Conservation (phyloP, 2,888 invertebrate genomes). For the Ormyrus nitidulus region DNA sequence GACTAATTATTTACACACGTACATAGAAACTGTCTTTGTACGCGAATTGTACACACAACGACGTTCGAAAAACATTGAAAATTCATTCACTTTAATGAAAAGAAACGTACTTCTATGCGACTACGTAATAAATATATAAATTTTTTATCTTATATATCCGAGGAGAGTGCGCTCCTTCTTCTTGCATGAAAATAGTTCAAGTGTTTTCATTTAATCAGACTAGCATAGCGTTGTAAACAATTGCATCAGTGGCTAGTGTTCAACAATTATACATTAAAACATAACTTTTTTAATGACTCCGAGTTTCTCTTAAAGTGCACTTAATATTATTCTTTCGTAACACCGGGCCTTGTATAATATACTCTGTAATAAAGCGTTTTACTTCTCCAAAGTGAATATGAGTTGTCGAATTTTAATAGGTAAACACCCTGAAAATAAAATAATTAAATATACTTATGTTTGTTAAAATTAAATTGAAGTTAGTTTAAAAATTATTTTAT, state of each 20-base stretch:
- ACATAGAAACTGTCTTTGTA: conserved; percentile 46
- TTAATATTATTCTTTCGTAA: conserved; percentile 44
- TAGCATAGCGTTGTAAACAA: conserved; percentile 66
- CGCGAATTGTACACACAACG: conserved; percentile 29
- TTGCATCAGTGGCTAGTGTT: conserved; percentile 64
- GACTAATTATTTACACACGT: conserved; percentile 44
- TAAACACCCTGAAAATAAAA: conserved; percentile 88
- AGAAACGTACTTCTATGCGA: conserved; percentile 42
- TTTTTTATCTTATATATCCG: conserved; percentile 45
- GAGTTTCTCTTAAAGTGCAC: conserved; percentile 31
- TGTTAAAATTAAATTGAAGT: background rate
- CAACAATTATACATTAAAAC: conserved; percentile 61
- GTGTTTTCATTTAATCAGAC: conserved; percentile 65
- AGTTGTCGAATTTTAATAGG: conserved; percentile 98
- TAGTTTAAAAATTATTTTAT: background rate
- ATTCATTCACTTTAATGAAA: conserved; percentile 46
- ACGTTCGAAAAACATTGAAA: conserved; percentile 43
- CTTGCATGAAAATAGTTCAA: conserved; percentile 62
- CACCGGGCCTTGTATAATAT: conserved; percentile 88
- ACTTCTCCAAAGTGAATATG: conserved; percentile 98
- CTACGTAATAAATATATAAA: conserved; percentile 62
- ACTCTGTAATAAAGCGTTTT: conserved; percentile 99
- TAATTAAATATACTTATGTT: background rate
- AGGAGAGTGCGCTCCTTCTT: conserved; percentile 47
- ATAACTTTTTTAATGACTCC: conserved; percentile 52